A percentile compares a stretch with the other conserved stretches of the same genome.
Evolutionary conservation across 2,113 vertebrate genomes (phyloP).

Genomic region (Ailuropoda melanoleuca): DNA sequence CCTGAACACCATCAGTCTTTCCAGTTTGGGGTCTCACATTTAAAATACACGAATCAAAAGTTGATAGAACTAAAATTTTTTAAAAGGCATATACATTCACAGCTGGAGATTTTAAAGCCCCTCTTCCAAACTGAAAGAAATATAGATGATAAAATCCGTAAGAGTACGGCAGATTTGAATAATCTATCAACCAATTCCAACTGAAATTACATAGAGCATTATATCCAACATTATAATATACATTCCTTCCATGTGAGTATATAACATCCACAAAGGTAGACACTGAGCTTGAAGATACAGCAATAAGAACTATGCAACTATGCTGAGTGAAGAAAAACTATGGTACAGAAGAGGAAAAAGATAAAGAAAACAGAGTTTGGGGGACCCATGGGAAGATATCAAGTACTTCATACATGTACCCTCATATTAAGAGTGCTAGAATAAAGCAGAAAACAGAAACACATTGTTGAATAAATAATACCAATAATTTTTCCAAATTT

Average conservation of each 20-base stretch:
- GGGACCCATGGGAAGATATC: background rate
- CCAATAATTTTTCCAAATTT: background rate
- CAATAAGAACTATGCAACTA: background rate
- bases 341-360: background rate
- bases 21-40: background rate
- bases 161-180: background rate
- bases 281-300: background rate
- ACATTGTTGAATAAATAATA: background rate
- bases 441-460: background rate
- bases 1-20: background rate
- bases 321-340: background rate
- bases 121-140: background rate
- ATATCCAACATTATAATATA: background rate
- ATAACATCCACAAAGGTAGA: background rate
- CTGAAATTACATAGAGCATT: background rate
- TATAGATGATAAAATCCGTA: background rate
- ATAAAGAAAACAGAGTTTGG: background rate
- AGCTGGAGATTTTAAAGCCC: background rate
- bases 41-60: background rate
- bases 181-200: background rate
- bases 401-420: too few relatives aligned
- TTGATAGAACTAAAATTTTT: background rate
- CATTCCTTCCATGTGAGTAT: background rate
- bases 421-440: background rate
- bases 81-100: background rate